Percentiles rank a stretch among this genome's conserved stretches.
phyloP scores from a whole-genome alignment of 2,113 vertebrate genomes.

The Poeciliopsis retropinna region DNA sequence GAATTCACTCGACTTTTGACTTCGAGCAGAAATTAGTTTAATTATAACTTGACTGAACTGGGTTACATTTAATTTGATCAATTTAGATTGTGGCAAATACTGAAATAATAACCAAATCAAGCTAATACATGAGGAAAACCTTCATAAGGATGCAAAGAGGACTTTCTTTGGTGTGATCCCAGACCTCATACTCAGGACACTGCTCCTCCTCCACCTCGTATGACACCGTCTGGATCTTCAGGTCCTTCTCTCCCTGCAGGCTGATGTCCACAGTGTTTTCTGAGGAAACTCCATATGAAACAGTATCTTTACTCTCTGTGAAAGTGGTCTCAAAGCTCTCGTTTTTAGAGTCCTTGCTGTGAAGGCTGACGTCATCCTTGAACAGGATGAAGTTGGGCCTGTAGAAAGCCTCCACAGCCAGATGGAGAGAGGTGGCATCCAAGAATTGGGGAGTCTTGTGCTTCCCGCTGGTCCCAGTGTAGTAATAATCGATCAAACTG shows the following conservation, averaged over 20 bases:
- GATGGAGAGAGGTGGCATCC: slow-evolving; percentile 90
- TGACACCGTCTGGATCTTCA: slow-evolving; percentile 89
- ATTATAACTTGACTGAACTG: background rate
- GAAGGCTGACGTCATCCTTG: slow-evolving; percentile 83
- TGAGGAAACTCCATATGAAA: slow-evolving; percentile 39
- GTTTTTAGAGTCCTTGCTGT: slow-evolving; percentile 85
- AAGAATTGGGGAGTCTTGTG: slow-evolving; percentile 87
- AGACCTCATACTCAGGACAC: slow-evolving; percentile 86
- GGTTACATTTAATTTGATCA: background rate
- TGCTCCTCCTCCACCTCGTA: slow-evolving; percentile 90
- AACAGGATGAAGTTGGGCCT: slow-evolving; percentile 87
- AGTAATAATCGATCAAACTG: slow-evolving; percentile 88
- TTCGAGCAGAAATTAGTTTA: background rate
- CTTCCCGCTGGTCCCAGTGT: slow-evolving; percentile 75
- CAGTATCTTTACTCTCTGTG: slow-evolving; percentile 81
- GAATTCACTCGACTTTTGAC: background rate
- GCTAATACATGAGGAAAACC: background rate
- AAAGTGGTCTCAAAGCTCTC: slow-evolving; percentile 92
- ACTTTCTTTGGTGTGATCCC: slow-evolving; percentile 26
- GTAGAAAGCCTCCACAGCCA: slow-evolving; percentile 91
- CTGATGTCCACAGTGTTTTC: slow-evolving; percentile 53
- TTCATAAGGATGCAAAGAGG: background rate
- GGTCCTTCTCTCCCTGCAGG: slow-evolving; percentile 78
- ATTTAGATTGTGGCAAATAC: background rate
- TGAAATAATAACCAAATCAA: background rate